Evolutionary conservation across 2,888 invertebrate genomes (phyloP).

Genomic region (Agonopterix heracliana): DNA sequence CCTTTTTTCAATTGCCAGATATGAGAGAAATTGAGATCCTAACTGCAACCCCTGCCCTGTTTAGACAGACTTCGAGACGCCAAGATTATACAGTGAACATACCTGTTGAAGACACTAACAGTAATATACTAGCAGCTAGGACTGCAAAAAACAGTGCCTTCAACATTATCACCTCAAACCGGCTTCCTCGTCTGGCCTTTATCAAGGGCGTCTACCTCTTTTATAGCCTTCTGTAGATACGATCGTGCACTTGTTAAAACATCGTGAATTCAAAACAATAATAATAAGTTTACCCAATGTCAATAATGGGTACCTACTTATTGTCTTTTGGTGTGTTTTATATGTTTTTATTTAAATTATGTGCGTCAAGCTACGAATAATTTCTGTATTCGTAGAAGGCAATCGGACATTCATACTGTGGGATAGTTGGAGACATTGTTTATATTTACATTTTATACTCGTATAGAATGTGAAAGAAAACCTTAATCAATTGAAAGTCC

Average conservation of each 20-base stretch:
- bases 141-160: conserved; percentile 29
- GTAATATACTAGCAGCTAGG: conserved; percentile 20
- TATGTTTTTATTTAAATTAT: too few relatives aligned
- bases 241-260: conserved; percentile 37
- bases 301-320: background rate
- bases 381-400: too few relatives aligned
- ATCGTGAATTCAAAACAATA: conserved; percentile 11
- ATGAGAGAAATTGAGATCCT: too few relatives aligned
- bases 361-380: too few relatives aligned
- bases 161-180: conserved; percentile 27
- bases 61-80: too few relatives aligned
- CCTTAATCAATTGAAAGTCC: too few relatives aligned
- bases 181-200: conserved; percentile 14
- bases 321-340: background rate
- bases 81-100: background rate
- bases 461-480: too few relatives aligned
- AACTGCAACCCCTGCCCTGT: too few relatives aligned
- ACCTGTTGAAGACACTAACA: conserved; percentile 24
- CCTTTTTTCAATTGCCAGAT: too few relatives aligned
- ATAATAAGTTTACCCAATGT: background rate
- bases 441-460: too few relatives aligned
- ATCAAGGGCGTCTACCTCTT: conserved; percentile 28
- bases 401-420: too few relatives aligned
- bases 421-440: too few relatives aligned
- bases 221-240: conserved; percentile 25